Evolutionary conservation across 2,113 vertebrate genomes (phyloP).

Genomic region (Periophthalmus modestus): DNA sequence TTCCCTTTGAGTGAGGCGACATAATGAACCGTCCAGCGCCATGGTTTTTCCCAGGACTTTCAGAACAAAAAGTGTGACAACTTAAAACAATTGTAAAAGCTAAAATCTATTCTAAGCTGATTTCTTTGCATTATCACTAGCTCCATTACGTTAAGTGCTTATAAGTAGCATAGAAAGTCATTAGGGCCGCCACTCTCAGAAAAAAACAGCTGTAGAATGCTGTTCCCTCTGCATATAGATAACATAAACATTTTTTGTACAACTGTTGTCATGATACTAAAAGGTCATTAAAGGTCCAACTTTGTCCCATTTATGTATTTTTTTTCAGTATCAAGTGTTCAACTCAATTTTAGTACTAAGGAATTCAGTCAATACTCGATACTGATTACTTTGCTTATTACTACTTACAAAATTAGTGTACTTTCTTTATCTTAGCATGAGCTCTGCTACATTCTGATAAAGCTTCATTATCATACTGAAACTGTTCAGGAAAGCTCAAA

Average conservation of each 20-base stretch:
- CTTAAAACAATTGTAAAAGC: not conserved
- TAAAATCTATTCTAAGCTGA: not conserved
- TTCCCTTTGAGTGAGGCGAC: slow-evolving; percentile 24
- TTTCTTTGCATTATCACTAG: not conserved
- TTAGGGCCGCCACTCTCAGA: not conserved
- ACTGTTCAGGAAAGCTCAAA: not conserved
- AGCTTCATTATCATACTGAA: too few relatives aligned
- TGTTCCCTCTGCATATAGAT: not conserved
- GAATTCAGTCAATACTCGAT: too few relatives aligned
- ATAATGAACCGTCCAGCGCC: not conserved
- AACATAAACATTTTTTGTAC: not conserved
- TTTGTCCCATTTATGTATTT: too few relatives aligned
- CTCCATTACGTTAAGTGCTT: slow-evolving; percentile 9
- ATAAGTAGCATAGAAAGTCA: slow-evolving; percentile 6
- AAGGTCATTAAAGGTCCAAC: too few relatives aligned
- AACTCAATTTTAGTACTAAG: too few relatives aligned
- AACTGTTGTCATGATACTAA: not conserved
- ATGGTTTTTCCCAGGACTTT: not conserved
- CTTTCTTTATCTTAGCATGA: too few relatives aligned
- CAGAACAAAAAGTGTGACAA: not conserved
- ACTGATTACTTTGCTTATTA: too few relatives aligned
- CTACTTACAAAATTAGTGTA: too few relatives aligned
- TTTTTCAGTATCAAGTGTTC: too few relatives aligned
- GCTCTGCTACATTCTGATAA: too few relatives aligned
- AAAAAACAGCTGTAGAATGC: not conserved